Evolutionary conservation across 2,797 vertebrate species (phyloP), one percentile per base, ranked within the genome.

Genomic region (Nannoperca obscura): DNA sequence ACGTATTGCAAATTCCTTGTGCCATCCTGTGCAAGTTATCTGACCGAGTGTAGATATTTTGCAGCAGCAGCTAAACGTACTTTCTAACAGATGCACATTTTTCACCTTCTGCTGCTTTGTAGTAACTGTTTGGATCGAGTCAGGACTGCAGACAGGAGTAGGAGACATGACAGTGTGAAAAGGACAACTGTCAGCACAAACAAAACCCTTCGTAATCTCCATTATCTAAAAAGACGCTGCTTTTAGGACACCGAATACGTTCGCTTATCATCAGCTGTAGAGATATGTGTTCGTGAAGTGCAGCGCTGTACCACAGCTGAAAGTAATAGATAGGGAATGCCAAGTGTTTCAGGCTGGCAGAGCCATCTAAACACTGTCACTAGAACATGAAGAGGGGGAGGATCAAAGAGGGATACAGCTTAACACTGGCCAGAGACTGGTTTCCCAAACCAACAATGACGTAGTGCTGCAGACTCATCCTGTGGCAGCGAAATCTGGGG

Each of bases 401-500:
- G 63, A 78, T 84, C 60, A 88, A 81, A 88, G 72, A 27, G 14
- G 19, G 52, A 61, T 1, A 2, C 32, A 63, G 66, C 64, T 54
- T 50, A 71, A 87, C 76, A 82, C 68, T 86, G 67, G 74, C 79
- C 78, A 83, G 80, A 80, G 52, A 63, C 67, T 27, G 64, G 52
- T 74, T 87, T 84, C 78, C 74, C 76, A 74, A 84, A 86, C 70
- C 84, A 58, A 76, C 62, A 59, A 46, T 83, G 83, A 86, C 63
- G 17, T 49, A 70, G 77, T 42, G 12, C 59, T 63, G 76, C 61
- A 46, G 22, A 77, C 77, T 87, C 71, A 83, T 85, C 84, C 76
- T 32, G 67, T 50, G 70, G 81, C 53, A 70, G 36, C 12, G 52
- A 71, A 57, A 86, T 53, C 54, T 38, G 54, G 47, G 34, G 53